Base-by-base conservation (phyloP, 2,113 vertebrate genomes). In the Eubucco bourcierii region DNA sequence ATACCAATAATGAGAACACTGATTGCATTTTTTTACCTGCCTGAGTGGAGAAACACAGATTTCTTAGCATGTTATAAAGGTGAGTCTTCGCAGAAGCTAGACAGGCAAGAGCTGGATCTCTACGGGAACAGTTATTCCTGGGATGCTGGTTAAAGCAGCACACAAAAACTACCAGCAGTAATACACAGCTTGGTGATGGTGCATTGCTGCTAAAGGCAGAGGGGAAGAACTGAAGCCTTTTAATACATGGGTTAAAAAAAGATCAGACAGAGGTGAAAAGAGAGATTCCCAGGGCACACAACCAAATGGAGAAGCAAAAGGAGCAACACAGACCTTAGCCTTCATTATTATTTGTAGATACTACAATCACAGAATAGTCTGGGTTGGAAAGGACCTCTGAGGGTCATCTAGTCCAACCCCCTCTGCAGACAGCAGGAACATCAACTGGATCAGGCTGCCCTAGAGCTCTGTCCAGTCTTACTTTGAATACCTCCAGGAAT, bases 121-220 rank as follows among this genome's bases (percentile, higher is more conserved):
- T 18, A 16, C 0, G 0, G 61, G 47, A 91, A 72, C 56, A 83
- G 76, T 80, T 80, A 6, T n/a, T 95, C 60, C 47, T 66, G 72
- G 60, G 50, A 25, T 7, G 37, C 70, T 80, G 61, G 83, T 84
- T 90, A 72, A 94, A 83, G 85, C 63, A 85, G 79, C 28, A 21
- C 5, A 50, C 9, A 47, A 20, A 39, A 64, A 15, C 70, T 67
- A 9, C 0, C 67, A 41, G 52, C 67, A 87, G 18, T 9, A 74
- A 47, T 9, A 23, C 28, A 52, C 56, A 80, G 68, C 33, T 50
- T 88, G 46, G 72, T 73, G 37, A 63, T 28, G 53, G 34, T 23
- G 46, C 37, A 0, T 1, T 19, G 13, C 15, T 72, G 80, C 70
- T 70, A 28, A 44, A 52, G 65, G 64, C 65, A 58, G 65, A 46